A percentile compares a stretch with the other conserved stretches of the same genome.
These are phyloP conservation scores for Hippocampus guttulatus DNA, from an alignment of 2,113 vertebrate genomes.

Conservation along the genomic window DNA sequence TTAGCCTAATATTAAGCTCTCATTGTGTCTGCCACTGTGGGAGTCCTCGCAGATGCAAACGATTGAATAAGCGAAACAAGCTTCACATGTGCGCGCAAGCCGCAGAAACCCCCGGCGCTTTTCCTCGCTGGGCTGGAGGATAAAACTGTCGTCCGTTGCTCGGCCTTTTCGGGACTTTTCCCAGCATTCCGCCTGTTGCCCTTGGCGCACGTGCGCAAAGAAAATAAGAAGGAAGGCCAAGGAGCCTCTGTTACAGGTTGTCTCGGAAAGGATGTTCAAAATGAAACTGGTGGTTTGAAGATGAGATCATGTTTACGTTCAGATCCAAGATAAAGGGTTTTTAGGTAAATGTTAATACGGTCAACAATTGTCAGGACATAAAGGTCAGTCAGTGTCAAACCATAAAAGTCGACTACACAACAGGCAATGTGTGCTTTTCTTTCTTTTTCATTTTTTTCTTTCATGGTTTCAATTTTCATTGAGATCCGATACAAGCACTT, in stretches of 20 bases:
- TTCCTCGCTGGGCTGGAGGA: constrained; percentile 20
- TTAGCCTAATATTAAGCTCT: constrained; percentile 61
- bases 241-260: constrained; percentile 18
- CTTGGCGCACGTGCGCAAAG: constrained; percentile 37
- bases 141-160: constrained; percentile 18
- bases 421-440: background rate
- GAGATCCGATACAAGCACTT: background rate
- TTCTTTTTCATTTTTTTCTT: background rate
- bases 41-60: constrained; percentile 45
- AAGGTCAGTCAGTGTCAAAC: background rate
- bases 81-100: constrained; percentile 31
- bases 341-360: background rate
- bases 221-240: constrained; percentile 22
- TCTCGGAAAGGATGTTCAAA: constrained; percentile 16
- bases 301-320: constrained; percentile 23
- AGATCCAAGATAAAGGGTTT: background rate
- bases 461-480: background rate
- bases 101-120: constrained; percentile 40
- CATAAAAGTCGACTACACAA: background rate
- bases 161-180: constrained; percentile 27
- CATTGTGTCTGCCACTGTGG: constrained; percentile 46
- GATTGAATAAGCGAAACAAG: constrained; percentile 19
- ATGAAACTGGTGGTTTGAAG: constrained; percentile 15
- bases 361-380: background rate
- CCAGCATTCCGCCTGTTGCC: constrained; percentile 42